Evolutionary conservation across 35 echinoderm and acorn worm genomes (phyloP).

Genomic region (Heliocidaris tuberculata): DNA sequence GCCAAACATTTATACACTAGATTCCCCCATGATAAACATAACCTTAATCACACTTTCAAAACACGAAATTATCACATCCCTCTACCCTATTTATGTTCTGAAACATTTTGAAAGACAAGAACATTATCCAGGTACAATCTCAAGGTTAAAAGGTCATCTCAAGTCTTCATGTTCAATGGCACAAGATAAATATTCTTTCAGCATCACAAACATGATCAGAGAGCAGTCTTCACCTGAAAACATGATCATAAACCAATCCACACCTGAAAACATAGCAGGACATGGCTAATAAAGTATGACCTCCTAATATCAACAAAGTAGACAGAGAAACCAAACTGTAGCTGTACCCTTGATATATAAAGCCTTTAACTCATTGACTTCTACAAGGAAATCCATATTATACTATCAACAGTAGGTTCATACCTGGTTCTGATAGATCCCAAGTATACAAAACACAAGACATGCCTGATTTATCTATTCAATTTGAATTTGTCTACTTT

Average conservation of each 20-base stretch:
- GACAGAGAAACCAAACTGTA: neutral
- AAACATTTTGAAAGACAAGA: slow-evolving; percentile 12
- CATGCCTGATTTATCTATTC: no score
- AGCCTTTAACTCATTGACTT: neutral
- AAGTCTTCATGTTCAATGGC: neutral
- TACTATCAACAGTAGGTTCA: no score
- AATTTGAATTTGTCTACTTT: no score
- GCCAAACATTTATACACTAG: neutral
- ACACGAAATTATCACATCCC: neutral
- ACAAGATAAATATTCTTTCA: neutral
- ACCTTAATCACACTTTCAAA: neutral
- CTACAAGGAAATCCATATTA: no score
- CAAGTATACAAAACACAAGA: no score
- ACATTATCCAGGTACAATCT: no score
- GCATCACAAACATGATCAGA: neutral
- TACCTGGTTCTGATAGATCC: no score
- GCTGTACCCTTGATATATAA: neutral
- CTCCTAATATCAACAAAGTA: neutral
- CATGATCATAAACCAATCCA: slow-evolving; percentile 2
- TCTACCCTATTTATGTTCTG: neutral
- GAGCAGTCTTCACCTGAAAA: neutral
- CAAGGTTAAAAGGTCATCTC: neutral
- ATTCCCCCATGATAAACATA: neutral
- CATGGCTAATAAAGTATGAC: neutral
- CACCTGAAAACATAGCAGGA: neutral